These are phyloP conservation scores for Hylaea fasciaria DNA, from an alignment of 2,888 invertebrate species.

Conservation along the genomic window DNA sequence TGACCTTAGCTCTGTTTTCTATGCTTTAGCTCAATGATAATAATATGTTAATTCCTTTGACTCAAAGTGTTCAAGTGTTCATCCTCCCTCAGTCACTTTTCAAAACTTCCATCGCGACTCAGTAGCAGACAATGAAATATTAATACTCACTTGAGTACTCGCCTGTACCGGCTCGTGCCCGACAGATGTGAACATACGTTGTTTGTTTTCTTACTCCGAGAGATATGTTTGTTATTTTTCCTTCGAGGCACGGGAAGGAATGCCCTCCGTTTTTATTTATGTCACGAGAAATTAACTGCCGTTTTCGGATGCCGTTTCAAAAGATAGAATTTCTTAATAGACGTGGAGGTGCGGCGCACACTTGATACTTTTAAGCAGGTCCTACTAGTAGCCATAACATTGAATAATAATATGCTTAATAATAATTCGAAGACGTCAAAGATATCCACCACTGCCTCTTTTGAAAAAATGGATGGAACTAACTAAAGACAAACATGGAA, in stretches of 20 bases:
- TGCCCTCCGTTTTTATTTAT: slow-evolving; percentile 78
- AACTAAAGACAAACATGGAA: no score
- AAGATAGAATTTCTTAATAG: slow-evolving; percentile 74
- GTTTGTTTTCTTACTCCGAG: slow-evolving; percentile 83
- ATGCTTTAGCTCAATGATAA: no score
- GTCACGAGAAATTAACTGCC: slow-evolving; percentile 81
- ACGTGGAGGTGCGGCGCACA: slow-evolving; percentile 21
- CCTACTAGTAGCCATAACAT: background rate
- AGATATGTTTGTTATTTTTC: slow-evolving; percentile 83
- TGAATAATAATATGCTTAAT: background rate
- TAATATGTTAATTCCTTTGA: background rate
- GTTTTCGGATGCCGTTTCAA: slow-evolving; percentile 56
- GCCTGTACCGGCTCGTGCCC: slow-evolving; percentile 72
- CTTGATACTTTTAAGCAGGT: slow-evolving; percentile 3
- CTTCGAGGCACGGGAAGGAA: slow-evolving; percentile 50
- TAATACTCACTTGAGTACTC: slow-evolving; percentile 46
- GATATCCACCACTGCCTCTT: no score
- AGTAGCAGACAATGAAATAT: slow-evolving; percentile 30
- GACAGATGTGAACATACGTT: slow-evolving; percentile 84
- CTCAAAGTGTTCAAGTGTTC: slow-evolving; percentile 9
- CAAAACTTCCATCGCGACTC: slow-evolving; percentile 15
- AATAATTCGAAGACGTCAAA: no score
- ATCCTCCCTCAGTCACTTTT: slow-evolving; percentile 19
- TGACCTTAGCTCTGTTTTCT: no score
- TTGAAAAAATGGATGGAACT: no score